phyloP scores from a whole-genome alignment of 2,888 invertebrate genomes.

The Drosophila silvestris region DNA sequence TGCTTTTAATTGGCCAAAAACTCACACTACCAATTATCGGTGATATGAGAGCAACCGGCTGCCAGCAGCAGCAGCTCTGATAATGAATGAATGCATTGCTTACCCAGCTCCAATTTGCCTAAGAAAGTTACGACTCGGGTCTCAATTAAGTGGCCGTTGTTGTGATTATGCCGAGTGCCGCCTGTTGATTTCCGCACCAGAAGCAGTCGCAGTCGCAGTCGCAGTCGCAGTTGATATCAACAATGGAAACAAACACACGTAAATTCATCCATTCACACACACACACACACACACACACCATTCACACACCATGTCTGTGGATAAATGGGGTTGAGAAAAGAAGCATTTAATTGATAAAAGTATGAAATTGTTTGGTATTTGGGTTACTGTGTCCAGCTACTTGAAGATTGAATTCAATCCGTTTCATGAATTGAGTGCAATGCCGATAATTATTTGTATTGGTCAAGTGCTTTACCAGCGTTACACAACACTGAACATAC shows the following conservation, averaged over 20 bases:
- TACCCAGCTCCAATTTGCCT: conserved; percentile 33
- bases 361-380: conserved; percentile 23
- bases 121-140: conserved; percentile 23
- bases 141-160: conserved; percentile 44
- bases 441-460: neutral
- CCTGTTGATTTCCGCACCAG: conserved; percentile 43
- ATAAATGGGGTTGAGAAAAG: conserved; percentile 7
- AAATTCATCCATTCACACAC: neutral
- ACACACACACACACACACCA: neutral
- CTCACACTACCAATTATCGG: conserved; percentile 52
- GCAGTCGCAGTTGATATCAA: conserved; percentile 15
- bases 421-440: neutral
- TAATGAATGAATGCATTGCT: conserved; percentile 39
- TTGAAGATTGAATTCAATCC: conserved; percentile 6
- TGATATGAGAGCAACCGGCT: conserved; percentile 21
- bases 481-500: conserved; percentile 11
- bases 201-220: neutral
- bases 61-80: conserved; percentile 7
- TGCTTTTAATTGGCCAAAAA: conserved; percentile 71
- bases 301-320: neutral
- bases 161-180: conserved; percentile 46
- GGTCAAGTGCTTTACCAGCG: neutral
- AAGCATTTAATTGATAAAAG: conserved; percentile 33
- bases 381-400: conserved; percentile 4
- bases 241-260: conserved; percentile 16